These are phyloP conservation scores for Agrypnus murinus DNA, from an alignment of 2,888 invertebrate species.

Conservation along the genomic window DNA sequence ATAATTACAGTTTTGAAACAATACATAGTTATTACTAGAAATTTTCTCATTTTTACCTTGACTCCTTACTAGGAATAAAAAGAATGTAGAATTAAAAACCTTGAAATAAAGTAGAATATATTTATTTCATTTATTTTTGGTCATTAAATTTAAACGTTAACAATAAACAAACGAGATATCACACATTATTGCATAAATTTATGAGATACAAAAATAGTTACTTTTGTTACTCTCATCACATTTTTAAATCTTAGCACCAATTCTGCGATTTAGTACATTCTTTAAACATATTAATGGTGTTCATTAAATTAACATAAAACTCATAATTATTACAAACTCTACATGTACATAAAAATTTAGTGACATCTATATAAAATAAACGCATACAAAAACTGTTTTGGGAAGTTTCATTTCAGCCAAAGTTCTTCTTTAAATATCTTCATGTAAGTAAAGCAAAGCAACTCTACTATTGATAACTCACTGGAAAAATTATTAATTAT, in stretches of 20 bases:
- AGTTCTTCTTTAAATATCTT: not conserved
- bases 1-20: too few relatives aligned
- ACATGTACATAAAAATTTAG: too few relatives aligned
- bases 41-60: too few relatives aligned
- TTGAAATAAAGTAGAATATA: not conserved
- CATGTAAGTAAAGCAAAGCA: not conserved
- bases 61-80: too few relatives aligned
- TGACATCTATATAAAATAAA: not conserved
- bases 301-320: too few relatives aligned
- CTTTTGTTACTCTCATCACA: conserved; percentile 31
- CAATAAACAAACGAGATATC: conserved; percentile 58
- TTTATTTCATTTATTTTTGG: conserved; percentile 28
- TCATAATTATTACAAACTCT: too few relatives aligned
- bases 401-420: not conserved
- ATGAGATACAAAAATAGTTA: conserved; percentile 28
- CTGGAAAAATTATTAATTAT: conserved; percentile 75
- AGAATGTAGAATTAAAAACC: too few relatives aligned
- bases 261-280: conserved; percentile 15
- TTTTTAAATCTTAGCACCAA: conserved; percentile 22
- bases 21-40: too few relatives aligned
- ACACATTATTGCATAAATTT: conserved; percentile 32
- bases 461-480: too few relatives aligned
- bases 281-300: too few relatives aligned
- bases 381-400: not conserved
- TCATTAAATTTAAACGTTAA: conserved; percentile 20